Evolutionary conservation across 2,113 vertebrate genomes (phyloP), one percentile per base, ranked within the genome.

Genomic region (Rhegmatorhina hoffmannsi): DNA sequence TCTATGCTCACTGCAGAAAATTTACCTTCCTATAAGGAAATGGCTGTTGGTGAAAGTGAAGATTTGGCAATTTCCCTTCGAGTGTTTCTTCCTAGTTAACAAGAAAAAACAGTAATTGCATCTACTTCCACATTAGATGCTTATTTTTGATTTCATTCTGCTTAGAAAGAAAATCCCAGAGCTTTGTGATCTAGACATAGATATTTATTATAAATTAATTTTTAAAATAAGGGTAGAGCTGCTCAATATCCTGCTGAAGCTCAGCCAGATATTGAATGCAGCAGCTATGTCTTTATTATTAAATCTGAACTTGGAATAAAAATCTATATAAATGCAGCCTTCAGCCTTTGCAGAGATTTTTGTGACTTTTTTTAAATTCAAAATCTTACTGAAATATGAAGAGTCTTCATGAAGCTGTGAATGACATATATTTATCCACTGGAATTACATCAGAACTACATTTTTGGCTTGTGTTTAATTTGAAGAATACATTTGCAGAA

Each of bases 401-500:
- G 10, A 87, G 20, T 89, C 5, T 93, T 47, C 5, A 26, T 86
- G 58, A 82, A 96, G 44, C 34, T 96, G 46, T 69, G 67, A 84
- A 72, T 92, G 70, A 90, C 90, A 58, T 53, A 80, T 90, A 95
- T 96, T 97, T 97, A 91, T 95, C 79, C 86, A 84, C 62, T 91
- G 44, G 56, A 94, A 96, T 96, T 89, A 90, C 55, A 90, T 72
- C 84, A 90, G 89, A 94, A 67, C 40, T 95, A 91, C 47, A 88
- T 97, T 96, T 92, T 88, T 94, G 90, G 62, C 47, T 91, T 95
- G 40, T 80, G 56, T 94, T 96, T 90, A 91, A 94, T 97, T 96
- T 95, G 90, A 96, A 94, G 87, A 95, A 94, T 95, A 76, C 23
- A 95, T 96, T 97, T 97, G 47, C 69, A 87, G 92, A 91, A 92